Base-by-base conservation (phyloP, 1,140 invertebrate genomes). In the Teleopsis dalmanni region DNA sequence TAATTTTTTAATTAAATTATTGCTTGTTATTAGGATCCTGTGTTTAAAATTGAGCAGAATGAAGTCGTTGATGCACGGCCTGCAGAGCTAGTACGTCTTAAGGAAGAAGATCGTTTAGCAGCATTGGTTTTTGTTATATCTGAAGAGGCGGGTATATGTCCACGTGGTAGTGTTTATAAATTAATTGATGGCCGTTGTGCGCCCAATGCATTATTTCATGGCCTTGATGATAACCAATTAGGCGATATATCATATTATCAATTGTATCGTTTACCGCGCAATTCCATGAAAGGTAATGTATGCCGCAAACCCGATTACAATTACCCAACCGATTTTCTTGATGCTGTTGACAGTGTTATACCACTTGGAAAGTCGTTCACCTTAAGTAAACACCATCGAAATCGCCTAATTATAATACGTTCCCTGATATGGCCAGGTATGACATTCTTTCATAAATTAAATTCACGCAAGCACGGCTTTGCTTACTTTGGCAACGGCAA, bases 341-440 rank as follows among this genome's bases (percentile, higher is more conserved):
- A 88, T 59, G 78, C 82, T 1, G 77, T 85, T 13, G 82, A 84
- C 37, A 51, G 57, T 22, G 55, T 66, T 2, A 60, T 68, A 13
- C 67, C 67, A 1, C 18, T 56, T 4, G 47, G 55, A 6, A 54
- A 63, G 44, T 54, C 60, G 2, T 68, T 70, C 29, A 41, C 56
- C 6, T 37, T 65, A 13, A 81, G 84, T 35, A 52, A 83, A 23
- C 73, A 78, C 10, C 68, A 75, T 14, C 74, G 73, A 16, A 76
- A 79, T 22, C 75, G 70, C 53, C 59, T 82, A 9, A 74, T 75
- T 0, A 76, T 82, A 38, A 65, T 88, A 34, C 78, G 80, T 51
- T 84, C 76, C 34, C 65, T 86, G 0, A 79, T 81, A 57, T 89
- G 86, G 86, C 80, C 82, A 1, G 86, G 87, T 38, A 79, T 85